These are phyloP conservation scores for Sarcophilus harrisii DNA, from an alignment of 2,797 vertebrate genomes.

Conservation along the genomic window DNA sequence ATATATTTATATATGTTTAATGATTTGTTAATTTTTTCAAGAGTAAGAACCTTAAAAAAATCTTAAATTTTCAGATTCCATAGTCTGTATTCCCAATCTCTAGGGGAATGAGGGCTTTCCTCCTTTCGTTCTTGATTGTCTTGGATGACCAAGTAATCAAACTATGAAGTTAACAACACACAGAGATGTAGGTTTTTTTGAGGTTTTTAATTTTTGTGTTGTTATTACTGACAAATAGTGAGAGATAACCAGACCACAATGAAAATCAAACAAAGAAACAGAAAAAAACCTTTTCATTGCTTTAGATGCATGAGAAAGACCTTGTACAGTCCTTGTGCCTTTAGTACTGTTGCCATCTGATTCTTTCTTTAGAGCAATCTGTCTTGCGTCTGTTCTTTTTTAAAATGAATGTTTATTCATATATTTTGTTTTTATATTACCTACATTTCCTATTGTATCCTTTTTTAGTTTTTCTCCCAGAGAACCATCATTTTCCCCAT, in stretches of 20 bases:
- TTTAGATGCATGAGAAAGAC: neutral
- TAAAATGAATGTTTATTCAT: neutral
- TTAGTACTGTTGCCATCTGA: neutral
- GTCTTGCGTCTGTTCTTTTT: neutral
- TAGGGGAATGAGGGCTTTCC: neutral
- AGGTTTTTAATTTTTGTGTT: neutral
- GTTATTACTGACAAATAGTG: neutral
- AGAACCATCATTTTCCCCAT: neutral
- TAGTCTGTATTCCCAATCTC: neutral
- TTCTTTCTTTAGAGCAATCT: neutral
- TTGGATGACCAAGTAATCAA: neutral
- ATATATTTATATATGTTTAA: slow-evolving; percentile 80
- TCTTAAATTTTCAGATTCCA: neutral
- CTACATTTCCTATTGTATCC: neutral
- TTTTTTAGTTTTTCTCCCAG: neutral
- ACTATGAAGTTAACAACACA: neutral
- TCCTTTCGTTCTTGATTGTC: neutral
- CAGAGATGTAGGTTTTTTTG: neutral
- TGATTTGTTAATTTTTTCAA: slow-evolving; percentile 80
- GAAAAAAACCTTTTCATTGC: neutral
- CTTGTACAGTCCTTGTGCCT: neutral
- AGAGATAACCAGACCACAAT: neutral
- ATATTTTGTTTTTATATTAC: neutral
- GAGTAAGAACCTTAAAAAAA: neutral
- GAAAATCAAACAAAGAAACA: neutral